Evolutionary conservation across 2,113 vertebrate species (phyloP), one percentile per base, ranked within the genome.

Genomic region (Eptesicus fuscus): DNA sequence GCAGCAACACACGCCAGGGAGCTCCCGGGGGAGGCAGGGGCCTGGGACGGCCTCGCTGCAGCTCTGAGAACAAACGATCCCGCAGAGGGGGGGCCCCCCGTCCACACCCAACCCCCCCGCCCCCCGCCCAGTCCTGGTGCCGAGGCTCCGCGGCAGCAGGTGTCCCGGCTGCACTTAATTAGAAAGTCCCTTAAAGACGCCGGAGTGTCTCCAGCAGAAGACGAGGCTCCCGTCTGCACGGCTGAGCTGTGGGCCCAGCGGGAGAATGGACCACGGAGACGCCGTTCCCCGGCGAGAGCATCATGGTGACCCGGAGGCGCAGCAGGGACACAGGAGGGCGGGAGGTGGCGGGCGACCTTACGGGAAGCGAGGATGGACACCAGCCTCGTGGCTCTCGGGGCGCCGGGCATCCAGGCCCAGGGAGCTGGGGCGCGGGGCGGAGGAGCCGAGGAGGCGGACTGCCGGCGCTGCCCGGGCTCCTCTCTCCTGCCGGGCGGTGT

Each of bases 111-210:
- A n/a, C n/a, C n/a, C 53, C 53, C 53, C 53, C 42, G 20, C 3
- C 28, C 5, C 2, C 35, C 40, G 77, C 10, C 30, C 49, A 37
- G 20, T 6, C 32, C 22, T 35, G 22, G 25, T 12, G 63, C 37
- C 93, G 70, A 87, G 42, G 63, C 69, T 49, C 32, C 32, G 17
- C 0, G 18, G 51, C 59, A 44, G 49, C 65, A 44, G 63, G 3
- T 12, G n/a, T 42, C 23, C 28, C 71, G 74, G 51, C 17, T 42
- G 51, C 18, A 37, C 86, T 86, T 79, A 85, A 91, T 79, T 70
- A 91, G 79, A 95, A 90, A 83, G 74, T 40, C 42, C 47, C n/a
- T n/a, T 74, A 80, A 94, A 70, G 95, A 83, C 69, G 3, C 49
- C 35, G 35, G 42, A 56, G 18, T 59, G 42, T 71, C 35, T 93